A percentile compares a stretch with the other conserved stretches of the same genome.
Conservation (phyloP, 2,888 invertebrate genomes). For the Thymelicus sylvestris region DNA sequence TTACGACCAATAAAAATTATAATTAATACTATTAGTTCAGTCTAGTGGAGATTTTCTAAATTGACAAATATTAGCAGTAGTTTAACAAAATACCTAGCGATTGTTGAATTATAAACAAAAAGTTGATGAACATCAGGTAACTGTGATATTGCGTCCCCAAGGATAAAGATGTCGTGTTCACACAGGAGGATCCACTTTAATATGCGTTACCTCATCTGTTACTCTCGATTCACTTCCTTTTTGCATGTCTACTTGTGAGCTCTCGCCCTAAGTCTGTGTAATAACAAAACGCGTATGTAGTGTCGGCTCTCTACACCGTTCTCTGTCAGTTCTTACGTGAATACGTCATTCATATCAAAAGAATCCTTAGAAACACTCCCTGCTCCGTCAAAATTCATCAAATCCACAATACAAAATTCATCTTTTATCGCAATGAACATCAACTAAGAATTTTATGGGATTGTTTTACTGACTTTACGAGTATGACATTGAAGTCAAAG, state of each 20-base stretch:
- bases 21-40: no score
- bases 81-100: no score
- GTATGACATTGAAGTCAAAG: neutral
- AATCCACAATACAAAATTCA: slow-evolving; percentile 9
- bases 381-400: slow-evolving; percentile 23
- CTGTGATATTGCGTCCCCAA: slow-evolving; percentile 23
- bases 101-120: slow-evolving; percentile 1
- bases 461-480: neutral
- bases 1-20: no score
- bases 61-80: no score
- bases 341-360: slow-evolving; percentile 33
- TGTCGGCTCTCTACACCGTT: slow-evolving; percentile 14
- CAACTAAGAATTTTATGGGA: neutral
- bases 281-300: slow-evolving; percentile 30
- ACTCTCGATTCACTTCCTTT: slow-evolving; percentile 37
- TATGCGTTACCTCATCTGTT: slow-evolving; percentile 39
- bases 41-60: no score
- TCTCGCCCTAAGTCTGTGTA: slow-evolving; percentile 31
- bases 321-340: slow-evolving; percentile 24
- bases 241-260: slow-evolving; percentile 35
- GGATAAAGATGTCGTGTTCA: slow-evolving; percentile 26
- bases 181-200: slow-evolving; percentile 35
- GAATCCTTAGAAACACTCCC: slow-evolving; percentile 27
- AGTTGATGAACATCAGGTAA: slow-evolving; percentile 10
- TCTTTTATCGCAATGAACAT: neutral